Evolutionary conservation across 2,797 vertebrate species (phyloP).

Genomic region (Apogon hyalosoma): DNA sequence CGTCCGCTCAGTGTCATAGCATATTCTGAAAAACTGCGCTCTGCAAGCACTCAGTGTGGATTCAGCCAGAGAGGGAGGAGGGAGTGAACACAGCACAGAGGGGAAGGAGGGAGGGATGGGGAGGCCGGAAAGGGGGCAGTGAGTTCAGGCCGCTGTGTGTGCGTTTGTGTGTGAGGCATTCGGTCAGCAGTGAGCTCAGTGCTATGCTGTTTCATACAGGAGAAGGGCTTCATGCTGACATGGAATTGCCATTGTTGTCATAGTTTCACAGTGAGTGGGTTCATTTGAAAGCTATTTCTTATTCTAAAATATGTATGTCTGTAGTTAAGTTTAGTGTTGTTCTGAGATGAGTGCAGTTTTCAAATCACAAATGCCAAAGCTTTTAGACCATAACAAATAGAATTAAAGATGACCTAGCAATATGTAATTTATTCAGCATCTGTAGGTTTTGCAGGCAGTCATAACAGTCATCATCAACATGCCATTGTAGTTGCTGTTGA

Average conservation of each 20-base stretch:
- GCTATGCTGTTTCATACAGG: slow-evolving; percentile 46
- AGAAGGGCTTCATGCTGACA: slow-evolving; percentile 51
- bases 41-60: slow-evolving; percentile 37
- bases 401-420: background rate
- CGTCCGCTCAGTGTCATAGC: slow-evolving; percentile 37
- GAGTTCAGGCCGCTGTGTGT: slow-evolving; percentile 69
- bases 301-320: slow-evolving; percentile 10
- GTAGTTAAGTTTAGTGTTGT: background rate
- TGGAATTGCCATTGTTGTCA: slow-evolving; percentile 57
- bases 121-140: slow-evolving; percentile 57
- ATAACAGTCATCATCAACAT: background rate
- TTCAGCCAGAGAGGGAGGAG: slow-evolving; percentile 32
- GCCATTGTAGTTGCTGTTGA: no score
- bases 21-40: slow-evolving; percentile 39
- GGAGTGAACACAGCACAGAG: slow-evolving; percentile 14
- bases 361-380: no score
- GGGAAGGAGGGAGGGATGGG: slow-evolving; percentile 21
- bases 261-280: slow-evolving; percentile 46
- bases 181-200: slow-evolving; percentile 56
- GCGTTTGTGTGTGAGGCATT: slow-evolving; percentile 21
- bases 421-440: background rate
- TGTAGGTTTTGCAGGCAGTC: background rate
- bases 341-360: background rate
- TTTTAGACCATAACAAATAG: background rate
- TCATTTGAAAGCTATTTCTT: slow-evolving; percentile 42